Conservation (phyloP, 2,888 invertebrate species). For the Schrankia costaestrigalis region DNA sequence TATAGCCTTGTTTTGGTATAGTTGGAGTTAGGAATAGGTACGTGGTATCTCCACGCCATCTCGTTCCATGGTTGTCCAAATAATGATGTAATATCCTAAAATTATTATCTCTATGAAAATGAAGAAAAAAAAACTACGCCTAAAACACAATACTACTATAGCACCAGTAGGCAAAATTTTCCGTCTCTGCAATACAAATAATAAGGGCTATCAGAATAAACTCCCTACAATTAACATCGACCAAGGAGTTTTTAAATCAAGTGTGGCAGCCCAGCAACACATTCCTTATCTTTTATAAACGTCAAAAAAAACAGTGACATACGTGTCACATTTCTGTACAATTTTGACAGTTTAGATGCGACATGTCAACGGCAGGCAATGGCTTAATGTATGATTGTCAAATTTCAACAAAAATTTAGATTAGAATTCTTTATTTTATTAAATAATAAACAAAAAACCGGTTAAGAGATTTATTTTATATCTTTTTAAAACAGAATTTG, state of each 20-base stretch:
- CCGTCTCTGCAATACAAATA: no score
- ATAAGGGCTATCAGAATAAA: no score
- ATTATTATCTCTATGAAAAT: no score
- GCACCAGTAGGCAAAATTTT: no score
- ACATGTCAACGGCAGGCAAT: slow-evolving; percentile 49
- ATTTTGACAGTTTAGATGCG: slow-evolving; percentile 69
- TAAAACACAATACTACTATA: no score
- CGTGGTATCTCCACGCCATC: no score
- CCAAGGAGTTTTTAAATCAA: neutral
- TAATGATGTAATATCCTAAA: no score
- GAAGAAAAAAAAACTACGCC: no score
- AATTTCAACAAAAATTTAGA: slow-evolving; percentile 63
- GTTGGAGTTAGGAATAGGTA: no score
- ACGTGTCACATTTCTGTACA: slow-evolving; percentile 72
- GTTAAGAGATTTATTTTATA: slow-evolving; percentile 45
- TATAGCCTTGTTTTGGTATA: no score
- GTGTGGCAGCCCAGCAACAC: slow-evolving; percentile 12
- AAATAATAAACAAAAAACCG: slow-evolving; percentile 27
- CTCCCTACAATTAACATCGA: no score
- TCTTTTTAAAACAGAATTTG: slow-evolving; percentile 29
- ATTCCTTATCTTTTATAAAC: slow-evolving; percentile 26
- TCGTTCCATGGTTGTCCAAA: no score
- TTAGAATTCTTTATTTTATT: slow-evolving; percentile 41
- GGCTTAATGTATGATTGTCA: slow-evolving; percentile 60
- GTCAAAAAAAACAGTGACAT: slow-evolving; percentile 63